Evolutionary conservation across 2,113 vertebrate genomes (phyloP).

Genomic region (Lagopus leucura): DNA sequence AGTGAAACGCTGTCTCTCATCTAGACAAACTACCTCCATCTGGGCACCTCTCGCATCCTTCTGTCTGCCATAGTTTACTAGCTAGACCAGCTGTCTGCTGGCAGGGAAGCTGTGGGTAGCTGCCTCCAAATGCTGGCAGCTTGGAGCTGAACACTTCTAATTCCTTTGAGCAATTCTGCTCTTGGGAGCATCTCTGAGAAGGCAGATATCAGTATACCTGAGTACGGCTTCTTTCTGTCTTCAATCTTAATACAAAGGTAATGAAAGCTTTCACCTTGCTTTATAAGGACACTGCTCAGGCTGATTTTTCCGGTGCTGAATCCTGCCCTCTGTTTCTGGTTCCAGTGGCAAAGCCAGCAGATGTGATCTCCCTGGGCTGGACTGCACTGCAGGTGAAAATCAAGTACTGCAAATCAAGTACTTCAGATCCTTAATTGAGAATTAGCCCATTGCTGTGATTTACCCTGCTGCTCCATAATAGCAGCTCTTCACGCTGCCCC

Average conservation of each 20-base stretch:
- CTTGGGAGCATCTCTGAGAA: neutral
- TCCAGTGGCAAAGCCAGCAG: neutral
- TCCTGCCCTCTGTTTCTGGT: neutral
- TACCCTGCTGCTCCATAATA: neutral
- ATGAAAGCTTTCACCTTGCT: neutral
- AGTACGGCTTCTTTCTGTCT: neutral
- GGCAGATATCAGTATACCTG: neutral
- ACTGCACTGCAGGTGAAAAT: neutral
- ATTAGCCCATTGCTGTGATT: neutral
- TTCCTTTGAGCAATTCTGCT: neutral
- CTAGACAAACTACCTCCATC: slow-evolving; percentile 15
- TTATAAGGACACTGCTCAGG: neutral
- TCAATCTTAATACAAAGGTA: neutral
- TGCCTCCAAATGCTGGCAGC: slow-evolving; percentile 26
- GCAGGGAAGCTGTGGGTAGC: slow-evolving; percentile 15
- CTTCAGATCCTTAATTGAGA: neutral
- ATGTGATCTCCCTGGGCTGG: neutral
- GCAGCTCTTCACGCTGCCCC: neutral
- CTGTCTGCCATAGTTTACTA: neutral
- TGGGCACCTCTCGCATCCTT: neutral
- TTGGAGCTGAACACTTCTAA: neutral
- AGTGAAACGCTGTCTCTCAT: neutral
- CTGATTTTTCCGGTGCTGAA: neutral
- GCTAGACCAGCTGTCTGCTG: slow-evolving; percentile 9
- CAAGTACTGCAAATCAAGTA: neutral